Evolutionary conservation across 1,140 invertebrate genomes (phyloP).

Genomic region (Drosophila nebulosa): DNA sequence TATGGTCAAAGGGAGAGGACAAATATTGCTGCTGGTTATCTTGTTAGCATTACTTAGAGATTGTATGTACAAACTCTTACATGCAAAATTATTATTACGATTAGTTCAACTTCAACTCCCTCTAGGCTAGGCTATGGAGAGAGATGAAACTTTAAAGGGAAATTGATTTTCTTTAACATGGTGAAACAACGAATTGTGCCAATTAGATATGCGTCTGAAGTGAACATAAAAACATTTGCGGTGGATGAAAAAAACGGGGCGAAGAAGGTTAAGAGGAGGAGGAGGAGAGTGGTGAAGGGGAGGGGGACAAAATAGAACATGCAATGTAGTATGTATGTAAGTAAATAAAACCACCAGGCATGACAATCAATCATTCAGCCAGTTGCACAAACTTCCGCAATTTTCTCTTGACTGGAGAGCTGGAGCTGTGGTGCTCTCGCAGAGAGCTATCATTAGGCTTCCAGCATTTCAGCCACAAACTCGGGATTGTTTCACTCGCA

Average conservation of each 20-base stretch:
- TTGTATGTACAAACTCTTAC: background rate
- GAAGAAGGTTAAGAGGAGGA: constrained; percentile 16
- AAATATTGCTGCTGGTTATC: constrained; percentile 39
- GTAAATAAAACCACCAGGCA: constrained; percentile 56
- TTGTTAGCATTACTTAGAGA: constrained; percentile 35
- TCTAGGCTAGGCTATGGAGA: background rate
- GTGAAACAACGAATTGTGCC: background rate
- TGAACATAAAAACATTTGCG: background rate
- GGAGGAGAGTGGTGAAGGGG: background rate
- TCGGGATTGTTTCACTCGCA: constrained; percentile 62
- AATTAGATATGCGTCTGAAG: background rate
- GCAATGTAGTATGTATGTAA: constrained; percentile 32
- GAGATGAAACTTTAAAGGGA: background rate
- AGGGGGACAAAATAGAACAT: constrained; percentile 31
- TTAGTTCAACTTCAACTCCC: background rate
- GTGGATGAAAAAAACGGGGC: background rate
- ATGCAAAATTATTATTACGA: background rate
- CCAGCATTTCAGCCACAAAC: constrained; percentile 61
- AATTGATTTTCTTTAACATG: background rate
- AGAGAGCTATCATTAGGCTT: constrained; percentile 49
- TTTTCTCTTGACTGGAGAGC: constrained; percentile 31
- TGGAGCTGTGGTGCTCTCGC: constrained; percentile 9
- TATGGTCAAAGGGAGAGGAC: constrained; percentile 35
- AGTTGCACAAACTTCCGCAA: constrained; percentile 65
- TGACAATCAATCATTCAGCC: constrained; percentile 73